Evolutionary conservation across 2,797 vertebrate species (phyloP), one percentile per base, ranked within the genome.

Genomic region (Poeciliopsis gracilis): DNA sequence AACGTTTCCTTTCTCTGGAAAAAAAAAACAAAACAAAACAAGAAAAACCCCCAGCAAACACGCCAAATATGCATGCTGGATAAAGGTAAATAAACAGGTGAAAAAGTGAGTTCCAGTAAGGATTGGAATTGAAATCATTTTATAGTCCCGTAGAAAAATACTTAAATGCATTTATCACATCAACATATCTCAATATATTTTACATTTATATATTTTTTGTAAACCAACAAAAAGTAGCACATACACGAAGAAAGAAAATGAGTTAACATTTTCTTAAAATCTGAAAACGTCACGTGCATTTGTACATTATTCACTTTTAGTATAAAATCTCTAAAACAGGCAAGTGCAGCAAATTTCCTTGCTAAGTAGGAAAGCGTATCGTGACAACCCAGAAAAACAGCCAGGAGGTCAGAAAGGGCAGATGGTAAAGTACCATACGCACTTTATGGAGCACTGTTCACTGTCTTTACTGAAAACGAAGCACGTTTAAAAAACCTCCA

Each of bases 1-100:
- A 93, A 92, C 46, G 15, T 86, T 85, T 88, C 61, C 80, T 72
- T 82, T 90, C 87, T 84, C 72, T 73, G 79, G 36, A n/a, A 51
- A 61, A 79, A 82, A 53, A 11, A 23, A 16, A 13, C 0, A 73
- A 23, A 16, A 13, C 0, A 73, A 85, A 79, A 84, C 9, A 51
- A 59, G 12, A 0, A 73, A 86, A 80, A 83, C 12, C 11, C 11
- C 11, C 77, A 82, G 59, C 75, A 90, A 90, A 91, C 76, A 86
- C 61, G 38, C 45, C 2, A 41, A 67, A 46, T 82, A 49, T 87
- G 88, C 74, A 83, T 86, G 23, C 41, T 46, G n/a, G 28, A 28
- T 46, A 71, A 55, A 77, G 41, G 72, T 75, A 84, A 83, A 76
- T 41, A 53, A 28, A 70, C 0, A 11, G 11, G n/a, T 71, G 67